phyloP scores from a whole-genome alignment of 2,888 invertebrate species.

The Protophormia terraenovae region DNA sequence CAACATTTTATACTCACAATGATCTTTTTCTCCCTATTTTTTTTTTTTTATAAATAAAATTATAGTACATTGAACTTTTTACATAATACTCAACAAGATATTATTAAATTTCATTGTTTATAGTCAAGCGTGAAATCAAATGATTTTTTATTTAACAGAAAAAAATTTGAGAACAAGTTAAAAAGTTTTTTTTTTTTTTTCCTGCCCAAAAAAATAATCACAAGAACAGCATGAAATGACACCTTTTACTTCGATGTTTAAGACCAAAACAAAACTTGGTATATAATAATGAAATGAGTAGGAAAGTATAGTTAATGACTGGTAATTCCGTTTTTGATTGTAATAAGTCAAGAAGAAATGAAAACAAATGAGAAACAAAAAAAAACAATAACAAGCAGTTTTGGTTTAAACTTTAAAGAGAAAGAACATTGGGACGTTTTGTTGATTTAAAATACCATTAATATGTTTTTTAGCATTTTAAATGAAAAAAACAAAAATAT shows the following conservation, averaged over 20 bases:
- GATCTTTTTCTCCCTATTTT: too few relatives aligned
- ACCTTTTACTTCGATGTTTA: slow-evolving; percentile 31
- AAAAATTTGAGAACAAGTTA: not conserved
- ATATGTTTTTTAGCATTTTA: slow-evolving; percentile 12
- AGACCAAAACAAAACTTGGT: not conserved
- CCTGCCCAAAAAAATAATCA: slow-evolving; percentile 2
- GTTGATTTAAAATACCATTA: slow-evolving; percentile 47
- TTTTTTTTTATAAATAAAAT: slow-evolving; percentile 7
- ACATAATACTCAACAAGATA: slow-evolving; percentile 10
- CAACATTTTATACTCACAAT: not conserved
- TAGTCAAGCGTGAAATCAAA: slow-evolving; percentile 46
- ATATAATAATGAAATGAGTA: not conserved
- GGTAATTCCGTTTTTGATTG: slow-evolving; percentile 32
- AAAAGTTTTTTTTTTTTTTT: slow-evolving; percentile 5
- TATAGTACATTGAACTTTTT: slow-evolving; percentile 53
- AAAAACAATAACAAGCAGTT: not conserved
- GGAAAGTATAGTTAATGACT: slow-evolving; percentile 36
- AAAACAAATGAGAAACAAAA: not conserved
- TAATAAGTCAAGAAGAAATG: slow-evolving; percentile 7
- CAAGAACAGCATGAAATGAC: slow-evolving; percentile 61
- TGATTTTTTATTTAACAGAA: slow-evolving; percentile 20
- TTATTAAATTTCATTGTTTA: slow-evolving; percentile 52
- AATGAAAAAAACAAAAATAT: not conserved
- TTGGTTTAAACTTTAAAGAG: not conserved
- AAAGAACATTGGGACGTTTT: slow-evolving; percentile 25